Evolutionary conservation across 2,113 vertebrate species (phyloP), one percentile per base, ranked within the genome.

Genomic region (Podarcis muralis): DNA sequence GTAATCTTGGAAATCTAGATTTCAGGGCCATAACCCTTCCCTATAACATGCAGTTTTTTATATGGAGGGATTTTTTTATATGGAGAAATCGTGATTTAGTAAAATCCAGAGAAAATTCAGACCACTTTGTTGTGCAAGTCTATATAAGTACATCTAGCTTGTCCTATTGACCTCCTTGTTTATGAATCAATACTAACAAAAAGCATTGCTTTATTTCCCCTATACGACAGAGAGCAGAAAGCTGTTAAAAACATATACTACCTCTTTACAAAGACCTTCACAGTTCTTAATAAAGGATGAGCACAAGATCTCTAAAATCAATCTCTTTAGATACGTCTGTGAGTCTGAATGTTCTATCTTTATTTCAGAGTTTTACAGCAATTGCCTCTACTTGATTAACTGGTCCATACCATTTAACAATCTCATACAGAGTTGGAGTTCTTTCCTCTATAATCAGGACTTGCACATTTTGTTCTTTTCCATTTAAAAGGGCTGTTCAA

Each of bases 301-400:
- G 35, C 15, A 81, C 35, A 81, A 30, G 66, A 74, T 88, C 76
- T 88, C 68, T 84, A 87, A 65, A 80, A 87, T 79, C 57, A 87
- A 81, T 87, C 59, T 69, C 27, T 86, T 59, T 37, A 75, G 59
- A 68, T 82, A 81, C 35, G 35, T 90, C 84, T 86, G 40, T n/a
- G 43, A 69, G 77, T 66, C 35, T 85, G 77, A 66, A 90, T 90
- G 84, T 90, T 86, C 88, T 68, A 22, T 80, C 66, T 90, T 59
- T 84, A 68, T 88, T 57, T 23, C 53, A 75, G 82, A 66, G 43
- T 81, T 90, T 81, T 85, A 68, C 71, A 81, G 69, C 86, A 69
- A 68, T 90, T 90, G 72, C 86, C 40, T 87, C 57, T 65, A 37
- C 68, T 87, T 90, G 86, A 85, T 68, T 81, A 87, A 87, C 85